These are phyloP conservation scores for Mystacides longicornis DNA, from an alignment of 2,888 invertebrate genomes.

Conservation along the genomic window DNA sequence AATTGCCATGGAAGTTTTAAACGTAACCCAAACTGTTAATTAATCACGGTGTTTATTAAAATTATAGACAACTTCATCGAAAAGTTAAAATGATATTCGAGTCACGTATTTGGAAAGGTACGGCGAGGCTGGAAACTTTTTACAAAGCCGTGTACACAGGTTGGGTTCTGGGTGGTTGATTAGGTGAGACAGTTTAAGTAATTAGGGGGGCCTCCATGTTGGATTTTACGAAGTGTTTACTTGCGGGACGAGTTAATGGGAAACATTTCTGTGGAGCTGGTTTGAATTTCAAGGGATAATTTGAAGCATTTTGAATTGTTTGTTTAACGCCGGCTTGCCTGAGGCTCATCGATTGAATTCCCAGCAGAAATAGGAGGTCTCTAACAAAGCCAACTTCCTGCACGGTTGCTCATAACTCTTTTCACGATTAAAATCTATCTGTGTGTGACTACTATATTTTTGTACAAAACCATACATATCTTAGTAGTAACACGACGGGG, in stretches of 20 bases:
- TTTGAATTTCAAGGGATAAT: not conserved
- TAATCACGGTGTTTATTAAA: not conserved
- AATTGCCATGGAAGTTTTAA: slow-evolving; percentile 7
- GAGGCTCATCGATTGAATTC: not conserved
- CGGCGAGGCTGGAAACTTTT: not conserved
- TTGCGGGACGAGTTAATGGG: slow-evolving; percentile 8
- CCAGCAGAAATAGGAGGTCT: not conserved
- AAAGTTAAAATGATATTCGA: not conserved
- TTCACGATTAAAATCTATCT: too few relatives aligned
- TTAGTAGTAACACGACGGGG: too few relatives aligned
- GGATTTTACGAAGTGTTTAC: slow-evolving; percentile 9
- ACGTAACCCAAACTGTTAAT: not conserved
- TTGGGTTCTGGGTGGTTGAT: not conserved
- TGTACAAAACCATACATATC: not conserved
- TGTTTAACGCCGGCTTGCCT: not conserved
- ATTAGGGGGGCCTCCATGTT: slow-evolving; percentile 9
- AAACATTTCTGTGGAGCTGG: not conserved
- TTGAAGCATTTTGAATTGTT: not conserved
- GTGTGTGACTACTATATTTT: not conserved
- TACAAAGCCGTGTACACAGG: too few relatives aligned
- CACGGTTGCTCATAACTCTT: too few relatives aligned
- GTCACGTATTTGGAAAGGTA: too few relatives aligned
- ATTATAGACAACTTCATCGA: not conserved
- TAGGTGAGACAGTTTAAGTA: slow-evolving; percentile 6
- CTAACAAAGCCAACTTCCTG: too few relatives aligned